phyloP scores from a whole-genome alignment of 1,140 invertebrate genomes.

The Magallana gigas region DNA sequence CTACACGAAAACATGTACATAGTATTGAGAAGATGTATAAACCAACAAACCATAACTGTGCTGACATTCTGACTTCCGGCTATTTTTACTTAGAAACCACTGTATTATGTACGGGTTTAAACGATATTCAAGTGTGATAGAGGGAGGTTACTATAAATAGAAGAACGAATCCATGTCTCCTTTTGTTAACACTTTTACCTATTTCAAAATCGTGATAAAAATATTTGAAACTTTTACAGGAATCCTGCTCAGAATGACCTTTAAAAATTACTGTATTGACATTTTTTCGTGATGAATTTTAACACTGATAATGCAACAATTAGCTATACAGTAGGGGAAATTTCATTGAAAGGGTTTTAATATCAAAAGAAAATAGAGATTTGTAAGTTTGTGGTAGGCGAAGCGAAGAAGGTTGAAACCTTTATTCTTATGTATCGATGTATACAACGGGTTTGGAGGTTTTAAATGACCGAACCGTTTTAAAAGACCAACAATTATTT shows the following conservation, averaged over 20 bases:
- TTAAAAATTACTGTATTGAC: background rate
- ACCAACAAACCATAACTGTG: no score
- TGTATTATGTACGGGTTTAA: constrained; percentile 18
- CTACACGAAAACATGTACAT: no score
- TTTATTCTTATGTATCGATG: background rate
- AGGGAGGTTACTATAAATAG: constrained; percentile 16
- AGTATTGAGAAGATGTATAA: no score
- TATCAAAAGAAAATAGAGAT: constrained; percentile 1
- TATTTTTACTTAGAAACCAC: background rate
- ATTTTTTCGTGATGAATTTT: background rate
- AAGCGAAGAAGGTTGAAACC: background rate
- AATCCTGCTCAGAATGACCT: no score
- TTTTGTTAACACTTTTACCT: background rate
- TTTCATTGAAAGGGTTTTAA: background rate
- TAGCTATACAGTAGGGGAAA: background rate
- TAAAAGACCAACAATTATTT: constrained; percentile 13
- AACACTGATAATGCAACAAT: background rate
- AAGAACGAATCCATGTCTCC: background rate
- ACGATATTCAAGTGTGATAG: background rate
- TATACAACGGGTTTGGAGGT: background rate
- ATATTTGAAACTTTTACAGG: no score
- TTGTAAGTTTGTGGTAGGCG: background rate
- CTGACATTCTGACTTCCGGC: background rate
- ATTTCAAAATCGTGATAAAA: background rate
- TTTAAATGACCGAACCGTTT: constrained; percentile 8